phyloP scores from a whole-genome alignment of 2,888 invertebrate genomes.

The Cataglyphis livida region DNA sequence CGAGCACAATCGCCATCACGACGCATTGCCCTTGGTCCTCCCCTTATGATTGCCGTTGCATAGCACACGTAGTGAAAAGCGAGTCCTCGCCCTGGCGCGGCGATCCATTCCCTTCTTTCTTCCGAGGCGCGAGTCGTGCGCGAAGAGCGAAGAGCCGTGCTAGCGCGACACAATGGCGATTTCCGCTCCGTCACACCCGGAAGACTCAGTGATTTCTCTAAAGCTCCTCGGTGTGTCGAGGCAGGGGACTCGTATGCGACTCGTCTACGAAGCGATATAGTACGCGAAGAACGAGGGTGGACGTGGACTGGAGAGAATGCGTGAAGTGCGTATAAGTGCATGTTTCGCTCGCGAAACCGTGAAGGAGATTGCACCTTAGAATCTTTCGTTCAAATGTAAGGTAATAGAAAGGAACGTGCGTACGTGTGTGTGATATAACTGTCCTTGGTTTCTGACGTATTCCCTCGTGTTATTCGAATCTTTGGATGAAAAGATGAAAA shows the following conservation, averaged over 20 bases:
- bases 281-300: slow-evolving; percentile 37
- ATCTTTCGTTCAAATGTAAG: slow-evolving; percentile 59
- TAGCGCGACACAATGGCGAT: slow-evolving; percentile 75
- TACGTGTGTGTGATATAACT: slow-evolving; percentile 4
- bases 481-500: background rate
- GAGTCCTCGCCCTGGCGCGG: slow-evolving; percentile 41
- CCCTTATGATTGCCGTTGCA: slow-evolving; percentile 45
- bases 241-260: slow-evolving; percentile 54
- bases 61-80: slow-evolving; percentile 48
- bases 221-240: slow-evolving; percentile 57
- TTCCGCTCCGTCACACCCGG: slow-evolving; percentile 80
- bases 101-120: slow-evolving; percentile 50
- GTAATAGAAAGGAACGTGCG: slow-evolving; percentile 19
- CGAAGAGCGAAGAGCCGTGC: slow-evolving; percentile 50
- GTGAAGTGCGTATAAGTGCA: slow-evolving; percentile 75
- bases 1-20: slow-evolving; percentile 39
- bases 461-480: slow-evolving; percentile 64
- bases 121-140: slow-evolving; percentile 50
- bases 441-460: slow-evolving; percentile 59
- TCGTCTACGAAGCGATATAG: slow-evolving; percentile 30
- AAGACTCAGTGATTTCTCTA: slow-evolving; percentile 76
- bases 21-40: slow-evolving; percentile 25
- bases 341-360: slow-evolving; percentile 72
- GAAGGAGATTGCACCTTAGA: slow-evolving; percentile 76
- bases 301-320: slow-evolving; percentile 57